Evolutionary conservation across 2,888 invertebrate species (phyloP).

Genomic region (Alviniconcha strummeri): DNA sequence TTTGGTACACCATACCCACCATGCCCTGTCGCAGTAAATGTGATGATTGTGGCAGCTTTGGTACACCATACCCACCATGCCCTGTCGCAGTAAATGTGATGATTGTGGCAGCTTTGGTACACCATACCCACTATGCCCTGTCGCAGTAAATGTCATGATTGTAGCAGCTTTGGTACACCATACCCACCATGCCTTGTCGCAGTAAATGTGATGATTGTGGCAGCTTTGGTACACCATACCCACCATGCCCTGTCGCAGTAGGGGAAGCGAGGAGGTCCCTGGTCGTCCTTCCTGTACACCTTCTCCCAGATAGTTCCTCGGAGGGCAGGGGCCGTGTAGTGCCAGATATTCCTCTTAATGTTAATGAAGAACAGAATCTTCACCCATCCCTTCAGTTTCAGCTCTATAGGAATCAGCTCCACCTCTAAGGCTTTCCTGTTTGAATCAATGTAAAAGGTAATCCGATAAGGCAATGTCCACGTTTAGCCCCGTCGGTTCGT

Average conservation of each 20-base stretch:
- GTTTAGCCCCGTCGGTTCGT: no score
- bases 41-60: no score
- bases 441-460: neutral
- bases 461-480: no score
- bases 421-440: constrained; percentile 33
- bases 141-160: no score
- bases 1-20: no score
- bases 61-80: no score
- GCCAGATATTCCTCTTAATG: constrained; percentile 5
- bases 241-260: neutral
- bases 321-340: constrained; percentile 6
- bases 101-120: no score
- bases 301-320: neutral
- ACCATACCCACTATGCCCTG: no score
- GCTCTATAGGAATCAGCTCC: constrained; percentile 37
- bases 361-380: constrained; percentile 7
- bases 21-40: neutral
- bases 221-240: neutral
- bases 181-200: neutral
- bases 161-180: no score
- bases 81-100: no score
- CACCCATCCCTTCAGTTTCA: constrained; percentile 26
- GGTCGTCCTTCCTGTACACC: neutral
- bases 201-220: neutral
- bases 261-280: neutral